Percentiles rank a stretch among this genome's conserved stretches.
These are phyloP conservation scores for Pterois miles DNA, from an alignment of 2,797 vertebrate species.

Conservation along the genomic window DNA sequence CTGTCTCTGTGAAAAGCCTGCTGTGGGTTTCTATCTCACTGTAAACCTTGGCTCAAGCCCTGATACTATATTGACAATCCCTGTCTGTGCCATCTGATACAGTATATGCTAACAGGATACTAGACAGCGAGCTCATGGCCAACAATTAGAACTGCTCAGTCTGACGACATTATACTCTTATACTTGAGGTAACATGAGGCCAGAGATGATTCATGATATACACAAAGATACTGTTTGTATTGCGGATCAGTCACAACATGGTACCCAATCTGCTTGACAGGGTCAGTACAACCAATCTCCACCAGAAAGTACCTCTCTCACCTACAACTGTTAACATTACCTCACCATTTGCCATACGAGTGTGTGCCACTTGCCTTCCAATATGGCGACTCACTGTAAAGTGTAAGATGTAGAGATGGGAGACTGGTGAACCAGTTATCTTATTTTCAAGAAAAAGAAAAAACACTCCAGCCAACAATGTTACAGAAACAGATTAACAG, in stretches of 20 bases:
- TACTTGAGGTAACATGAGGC: not conserved
- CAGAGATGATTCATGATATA: not conserved
- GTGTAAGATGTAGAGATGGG: no score
- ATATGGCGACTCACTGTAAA: no score
- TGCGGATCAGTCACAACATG: not conserved
- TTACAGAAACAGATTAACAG: no score
- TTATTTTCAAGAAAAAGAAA: no score
- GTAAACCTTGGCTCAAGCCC: slow-evolving; percentile 10
- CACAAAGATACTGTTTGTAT: not conserved
- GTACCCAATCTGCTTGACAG: not conserved
- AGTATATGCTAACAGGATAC: not conserved
- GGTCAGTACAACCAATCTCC: not conserved
- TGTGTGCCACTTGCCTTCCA: no score
- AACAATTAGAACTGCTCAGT: not conserved
- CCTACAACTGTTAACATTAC: no score
- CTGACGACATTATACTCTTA: not conserved
- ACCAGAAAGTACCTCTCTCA: not conserved
- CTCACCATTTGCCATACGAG: not conserved
- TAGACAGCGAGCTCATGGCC: not conserved
- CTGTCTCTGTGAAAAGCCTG: not conserved
- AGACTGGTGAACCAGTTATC: no score
- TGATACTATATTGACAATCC: slow-evolving; percentile 17
- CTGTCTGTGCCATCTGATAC: not conserved
- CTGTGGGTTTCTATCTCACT: not conserved
- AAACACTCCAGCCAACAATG: no score